Percentiles rank a stretch among this genome's conserved stretches.
Evolutionary conservation across 2,888 invertebrate species (phyloP).

Genomic region (Busseola fusca): DNA sequence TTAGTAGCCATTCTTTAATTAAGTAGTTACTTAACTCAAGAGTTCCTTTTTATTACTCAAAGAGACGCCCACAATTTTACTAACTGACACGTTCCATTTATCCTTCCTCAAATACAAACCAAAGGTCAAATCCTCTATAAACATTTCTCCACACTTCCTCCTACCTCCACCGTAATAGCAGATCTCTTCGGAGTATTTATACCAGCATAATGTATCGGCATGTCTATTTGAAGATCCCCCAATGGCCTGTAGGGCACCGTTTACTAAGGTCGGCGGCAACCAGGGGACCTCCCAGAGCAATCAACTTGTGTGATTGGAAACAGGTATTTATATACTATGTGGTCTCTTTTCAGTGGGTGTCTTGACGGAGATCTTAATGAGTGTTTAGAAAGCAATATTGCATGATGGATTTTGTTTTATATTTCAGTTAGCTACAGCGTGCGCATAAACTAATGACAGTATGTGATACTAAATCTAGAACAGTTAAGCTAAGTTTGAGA

Average conservation of each 20-base stretch:
- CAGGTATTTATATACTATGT: constrained; percentile 47
- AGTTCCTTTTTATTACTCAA: not conserved
- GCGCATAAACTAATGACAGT: not conserved
- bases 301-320: constrained; percentile 65
- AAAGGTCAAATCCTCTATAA: constrained; percentile 35
- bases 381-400: constrained; percentile 19
- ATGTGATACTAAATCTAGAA: no score
- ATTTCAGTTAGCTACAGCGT: not conserved
- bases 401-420: not conserved
- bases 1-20: no score
- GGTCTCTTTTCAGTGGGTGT: constrained; percentile 26
- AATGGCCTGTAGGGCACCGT: constrained; percentile 46
- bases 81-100: not conserved
- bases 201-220: constrained; percentile 47
- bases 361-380: not conserved
- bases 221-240: constrained; percentile 46
- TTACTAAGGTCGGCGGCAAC: constrained; percentile 69
- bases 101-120: not conserved
- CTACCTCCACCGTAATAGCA: constrained; percentile 29
- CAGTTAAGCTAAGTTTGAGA: no score
- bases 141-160: constrained; percentile 25
- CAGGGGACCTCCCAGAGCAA: constrained; percentile 67
- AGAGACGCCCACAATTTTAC: not conserved
- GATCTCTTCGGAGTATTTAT: constrained; percentile 55
- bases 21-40: not conserved